These are phyloP conservation scores for Subacronicta megacephala DNA, from an alignment of 2,888 invertebrate species.

Conservation along the genomic window DNA sequence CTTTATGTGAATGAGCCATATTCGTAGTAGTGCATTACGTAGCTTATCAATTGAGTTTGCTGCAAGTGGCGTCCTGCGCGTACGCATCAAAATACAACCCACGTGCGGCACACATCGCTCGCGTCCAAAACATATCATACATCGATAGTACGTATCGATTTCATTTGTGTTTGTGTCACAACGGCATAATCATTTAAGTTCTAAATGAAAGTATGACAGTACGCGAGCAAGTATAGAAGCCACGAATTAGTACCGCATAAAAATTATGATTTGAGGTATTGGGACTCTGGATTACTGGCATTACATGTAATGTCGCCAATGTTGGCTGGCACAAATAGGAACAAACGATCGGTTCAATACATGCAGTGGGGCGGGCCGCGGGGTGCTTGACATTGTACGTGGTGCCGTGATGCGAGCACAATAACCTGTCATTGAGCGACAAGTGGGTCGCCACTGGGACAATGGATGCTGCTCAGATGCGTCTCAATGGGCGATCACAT, in stretches of 20 bases:
- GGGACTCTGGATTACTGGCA: neutral
- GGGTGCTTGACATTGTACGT: conserved; percentile 13
- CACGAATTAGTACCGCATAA: conserved; percentile 6
- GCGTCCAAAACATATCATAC: conserved; percentile 40
- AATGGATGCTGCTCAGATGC: conserved; percentile 70
- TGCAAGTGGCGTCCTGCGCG: conserved; percentile 20
- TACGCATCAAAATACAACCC: conserved; percentile 56
- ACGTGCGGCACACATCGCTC: conserved; percentile 61
- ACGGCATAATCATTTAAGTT: conserved; percentile 31
- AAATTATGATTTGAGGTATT: conserved; percentile 4
- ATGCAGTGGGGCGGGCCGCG: conserved; percentile 20
- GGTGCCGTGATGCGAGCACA: conserved; percentile 59
- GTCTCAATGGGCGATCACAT: conserved; percentile 60
- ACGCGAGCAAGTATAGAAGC: neutral
- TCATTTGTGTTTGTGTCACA: conserved; percentile 53
- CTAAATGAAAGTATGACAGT: conserved; percentile 26
- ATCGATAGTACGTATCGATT: conserved; percentile 36
- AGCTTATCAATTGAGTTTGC: conserved; percentile 16
- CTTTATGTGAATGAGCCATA: neutral
- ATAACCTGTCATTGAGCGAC: conserved; percentile 68
- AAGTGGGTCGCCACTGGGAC: conserved; percentile 70
- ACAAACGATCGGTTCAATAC: conserved; percentile 24
- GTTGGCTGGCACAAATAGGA: conserved; percentile 18
- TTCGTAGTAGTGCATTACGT: conserved; percentile 4
- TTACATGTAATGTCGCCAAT: conserved; percentile 7